Percentiles rank a stretch among this genome's conserved stretches.
Evolutionary conservation across 2,113 vertebrate species (phyloP).

Genomic region (Genyomyrus donnyi): DNA sequence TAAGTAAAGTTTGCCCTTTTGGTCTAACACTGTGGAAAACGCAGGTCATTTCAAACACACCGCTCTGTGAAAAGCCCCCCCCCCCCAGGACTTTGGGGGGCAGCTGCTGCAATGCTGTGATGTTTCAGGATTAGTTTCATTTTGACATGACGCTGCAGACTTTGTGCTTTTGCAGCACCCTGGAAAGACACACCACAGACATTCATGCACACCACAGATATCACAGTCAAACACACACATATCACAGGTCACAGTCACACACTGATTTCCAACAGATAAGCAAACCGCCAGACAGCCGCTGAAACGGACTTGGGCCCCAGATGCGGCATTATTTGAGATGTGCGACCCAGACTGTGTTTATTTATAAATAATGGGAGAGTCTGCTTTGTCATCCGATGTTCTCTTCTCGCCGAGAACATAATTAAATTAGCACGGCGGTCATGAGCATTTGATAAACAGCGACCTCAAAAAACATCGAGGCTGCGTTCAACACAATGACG

Average conservation of each 20-base stretch:
- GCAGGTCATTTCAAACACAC: neutral
- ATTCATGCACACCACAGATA: neutral
- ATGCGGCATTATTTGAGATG: neutral
- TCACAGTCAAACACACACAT: neutral
- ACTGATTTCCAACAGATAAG: neutral
- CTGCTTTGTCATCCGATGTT: neutral
- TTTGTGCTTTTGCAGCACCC: neutral
- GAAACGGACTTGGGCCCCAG: neutral
- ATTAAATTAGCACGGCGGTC: neutral
- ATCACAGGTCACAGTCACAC: neutral
- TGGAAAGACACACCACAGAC: neutral
- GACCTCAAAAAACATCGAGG: neutral
- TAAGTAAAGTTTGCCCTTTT: neutral
- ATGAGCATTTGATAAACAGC: neutral
- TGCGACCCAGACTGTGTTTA: neutral
- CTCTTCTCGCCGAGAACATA: neutral
- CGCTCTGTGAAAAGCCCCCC: neutral
- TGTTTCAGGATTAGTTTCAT: neutral
- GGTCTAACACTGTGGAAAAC: neutral
- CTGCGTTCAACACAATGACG: neutral
- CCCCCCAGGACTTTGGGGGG: neutral
- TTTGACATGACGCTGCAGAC: neutral
- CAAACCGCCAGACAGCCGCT: neutral
- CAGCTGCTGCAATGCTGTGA: neutral
- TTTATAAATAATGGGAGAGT: neutral